These are phyloP conservation scores for Nasonovia ribisnigri DNA, from an alignment of 2,888 invertebrate genomes.

Conservation along the genomic window DNA sequence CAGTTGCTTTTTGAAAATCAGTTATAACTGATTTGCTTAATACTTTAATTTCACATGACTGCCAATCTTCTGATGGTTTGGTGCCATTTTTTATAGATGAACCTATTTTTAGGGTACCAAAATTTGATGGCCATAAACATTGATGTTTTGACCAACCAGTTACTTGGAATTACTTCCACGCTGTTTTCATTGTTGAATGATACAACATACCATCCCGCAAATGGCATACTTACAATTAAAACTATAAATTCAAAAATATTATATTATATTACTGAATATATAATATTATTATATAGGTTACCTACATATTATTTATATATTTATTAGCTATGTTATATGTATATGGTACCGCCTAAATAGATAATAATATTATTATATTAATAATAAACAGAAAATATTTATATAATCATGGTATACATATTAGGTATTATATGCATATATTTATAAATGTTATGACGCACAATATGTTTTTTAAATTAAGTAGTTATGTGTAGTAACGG, in stretches of 20 bases:
- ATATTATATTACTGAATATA: too few relatives aligned
- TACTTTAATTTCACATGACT: neutral
- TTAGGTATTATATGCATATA: neutral
- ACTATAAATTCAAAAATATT: neutral
- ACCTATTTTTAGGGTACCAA: neutral
- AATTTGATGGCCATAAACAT: slow-evolving; percentile 10
- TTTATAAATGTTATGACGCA: too few relatives aligned
- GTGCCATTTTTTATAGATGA: neutral
- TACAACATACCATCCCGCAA: slow-evolving; percentile 13
- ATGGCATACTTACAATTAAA: neutral
- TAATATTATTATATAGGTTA: too few relatives aligned
- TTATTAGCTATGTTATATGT: too few relatives aligned
- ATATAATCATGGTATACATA: neutral
- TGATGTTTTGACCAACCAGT: neutral
- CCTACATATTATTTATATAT: too few relatives aligned
- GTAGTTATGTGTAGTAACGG: slow-evolving; percentile 7
- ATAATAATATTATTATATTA: neutral
- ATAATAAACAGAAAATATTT: neutral
- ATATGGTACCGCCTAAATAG: too few relatives aligned
- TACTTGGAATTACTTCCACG: slow-evolving; percentile 16
- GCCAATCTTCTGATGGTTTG: neutral
- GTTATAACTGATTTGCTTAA: neutral
- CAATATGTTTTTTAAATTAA: neutral
- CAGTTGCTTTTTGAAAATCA: too few relatives aligned
- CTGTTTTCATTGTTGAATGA: neutral